phyloP scores from a whole-genome alignment of 2,113 vertebrate genomes.

The Cottus gobio region DNA sequence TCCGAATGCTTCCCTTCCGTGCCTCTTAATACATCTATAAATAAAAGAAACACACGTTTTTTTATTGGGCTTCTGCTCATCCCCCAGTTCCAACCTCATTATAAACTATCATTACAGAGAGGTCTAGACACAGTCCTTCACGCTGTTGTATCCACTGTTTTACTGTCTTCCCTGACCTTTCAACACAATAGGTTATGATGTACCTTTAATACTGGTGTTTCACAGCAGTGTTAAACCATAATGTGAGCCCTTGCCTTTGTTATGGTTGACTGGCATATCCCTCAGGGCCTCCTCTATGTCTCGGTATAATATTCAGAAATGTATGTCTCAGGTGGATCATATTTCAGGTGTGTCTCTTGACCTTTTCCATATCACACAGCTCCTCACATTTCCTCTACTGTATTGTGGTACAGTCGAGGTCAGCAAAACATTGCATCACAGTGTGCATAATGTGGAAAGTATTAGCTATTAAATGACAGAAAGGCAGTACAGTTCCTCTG shows the following conservation, averaged over 20 bases:
- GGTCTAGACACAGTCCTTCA: slow-evolving; percentile 28
- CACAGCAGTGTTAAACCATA: slow-evolving; percentile 27
- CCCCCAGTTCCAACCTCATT: slow-evolving; percentile 50
- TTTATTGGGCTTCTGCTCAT: slow-evolving; percentile 12
- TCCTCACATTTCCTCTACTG: slow-evolving; percentile 48
- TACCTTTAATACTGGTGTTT: slow-evolving; percentile 43
- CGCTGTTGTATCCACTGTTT: slow-evolving; percentile 18
- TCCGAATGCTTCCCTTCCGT: neutral
- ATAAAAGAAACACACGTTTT: slow-evolving; percentile 7
- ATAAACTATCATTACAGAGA: slow-evolving; percentile 55
- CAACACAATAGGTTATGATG: slow-evolving; percentile 31
- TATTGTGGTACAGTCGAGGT: slow-evolving; percentile 45
- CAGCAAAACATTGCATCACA: slow-evolving; percentile 34
- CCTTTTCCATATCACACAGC: slow-evolving; percentile 41
- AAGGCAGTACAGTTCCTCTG: slow-evolving; percentile 24
- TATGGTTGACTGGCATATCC: slow-evolving; percentile 34
- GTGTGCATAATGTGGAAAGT: slow-evolving; percentile 37
- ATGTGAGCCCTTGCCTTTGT: slow-evolving; percentile 47
- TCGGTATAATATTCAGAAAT: slow-evolving; percentile 37
- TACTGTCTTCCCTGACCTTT: slow-evolving; percentile 59
- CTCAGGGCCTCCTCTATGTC: slow-evolving; percentile 21
- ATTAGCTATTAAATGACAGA: slow-evolving; percentile 21
- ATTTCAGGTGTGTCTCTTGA: slow-evolving; percentile 51
- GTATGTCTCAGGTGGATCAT: slow-evolving; percentile 24
- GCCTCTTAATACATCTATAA: slow-evolving; percentile 44